Percentiles rank a stretch among this genome's conserved stretches.
phyloP scores from a whole-genome alignment of 2,888 invertebrate genomes.

The Drosophila nr. perissopoda region DNA sequence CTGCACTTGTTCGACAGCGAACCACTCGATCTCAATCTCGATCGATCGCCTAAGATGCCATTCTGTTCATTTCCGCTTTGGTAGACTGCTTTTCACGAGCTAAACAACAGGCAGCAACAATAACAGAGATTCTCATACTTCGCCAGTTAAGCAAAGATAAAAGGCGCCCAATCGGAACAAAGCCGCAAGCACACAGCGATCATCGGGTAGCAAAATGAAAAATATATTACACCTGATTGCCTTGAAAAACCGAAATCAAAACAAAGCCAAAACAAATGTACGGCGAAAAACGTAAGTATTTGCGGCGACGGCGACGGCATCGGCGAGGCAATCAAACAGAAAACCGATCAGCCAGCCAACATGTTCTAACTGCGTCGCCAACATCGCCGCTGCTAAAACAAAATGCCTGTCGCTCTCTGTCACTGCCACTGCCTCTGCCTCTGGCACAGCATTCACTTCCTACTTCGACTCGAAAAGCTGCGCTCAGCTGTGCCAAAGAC shows the following conservation, averaged over 20 bases:
- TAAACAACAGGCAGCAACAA: constrained; percentile 22
- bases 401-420: constrained; percentile 33
- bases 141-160: constrained; percentile 47
- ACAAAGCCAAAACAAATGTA: constrained; percentile 68
- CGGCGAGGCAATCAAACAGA: constrained; percentile 59
- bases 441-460: constrained; percentile 49
- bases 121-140: constrained; percentile 43
- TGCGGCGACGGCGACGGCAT: constrained; percentile 38
- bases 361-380: constrained; percentile 71
- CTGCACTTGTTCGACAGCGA: constrained; percentile 72
- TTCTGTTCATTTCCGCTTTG: constrained; percentile 75
- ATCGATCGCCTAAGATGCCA: constrained; percentile 35
- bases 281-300: constrained; percentile 51
- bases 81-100: constrained; percentile 53
- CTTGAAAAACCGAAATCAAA: constrained; percentile 73
- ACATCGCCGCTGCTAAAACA: constrained; percentile 33
- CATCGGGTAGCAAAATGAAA: constrained; percentile 45
- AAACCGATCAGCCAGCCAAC: constrained; percentile 65
- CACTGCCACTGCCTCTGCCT: constrained; percentile 2
- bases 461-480: constrained; percentile 53
- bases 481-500: constrained; percentile 61
- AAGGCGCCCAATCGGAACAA: constrained; percentile 76
- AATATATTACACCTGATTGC: constrained; percentile 77
- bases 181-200: constrained; percentile 29
- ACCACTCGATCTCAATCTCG: constrained; percentile 47